Conservation (phyloP, 35 echinoderm and acorn worm species). For the Apostichopus californicus region DNA sequence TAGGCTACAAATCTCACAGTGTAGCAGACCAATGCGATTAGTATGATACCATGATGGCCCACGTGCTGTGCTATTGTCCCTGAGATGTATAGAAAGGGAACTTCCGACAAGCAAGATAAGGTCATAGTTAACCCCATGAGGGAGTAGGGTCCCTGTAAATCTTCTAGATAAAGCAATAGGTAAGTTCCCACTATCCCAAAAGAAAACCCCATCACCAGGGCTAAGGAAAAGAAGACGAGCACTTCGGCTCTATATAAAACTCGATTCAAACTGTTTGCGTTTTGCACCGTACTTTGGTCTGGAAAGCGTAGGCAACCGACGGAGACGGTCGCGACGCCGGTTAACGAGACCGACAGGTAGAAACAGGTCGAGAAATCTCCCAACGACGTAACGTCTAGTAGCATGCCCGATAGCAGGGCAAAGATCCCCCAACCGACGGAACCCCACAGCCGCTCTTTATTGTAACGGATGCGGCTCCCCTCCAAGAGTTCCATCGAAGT, state of each 20-base stretch:
- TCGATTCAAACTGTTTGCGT: background rate
- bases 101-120: conserved; percentile 74
- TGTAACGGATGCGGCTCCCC: conserved; percentile 64
- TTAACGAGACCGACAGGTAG: conserved; percentile 31
- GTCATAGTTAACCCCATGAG: conserved; percentile 93
- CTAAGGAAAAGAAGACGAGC: conserved; percentile 60
- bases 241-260: conserved; percentile 72
- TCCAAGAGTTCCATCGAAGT: conserved; percentile 75
- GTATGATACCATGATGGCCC: conserved; percentile 70
- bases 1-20: conserved; percentile 76
- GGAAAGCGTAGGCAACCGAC: conserved; percentile 32
- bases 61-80: conserved; percentile 54
- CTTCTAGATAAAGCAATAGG: conserved; percentile 85
- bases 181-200: conserved; percentile 85
- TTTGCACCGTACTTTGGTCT: background rate
- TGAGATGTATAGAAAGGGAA: conserved; percentile 85
- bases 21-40: conserved; percentile 76
- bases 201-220: conserved; percentile 80
- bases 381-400: conserved; percentile 60
- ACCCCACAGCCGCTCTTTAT: conserved; percentile 91
- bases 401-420: conserved; percentile 72
- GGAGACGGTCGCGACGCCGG: conserved; percentile 6
- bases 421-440: conserved; percentile 88
- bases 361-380: conserved; percentile 32
- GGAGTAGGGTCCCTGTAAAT: conserved; percentile 63